A percentile compares a stretch with the other conserved stretches of the same genome.
These are phyloP conservation scores for Melanogrammus aeglefinus DNA, from an alignment of 2,797 vertebrate species.

Conservation along the genomic window DNA sequence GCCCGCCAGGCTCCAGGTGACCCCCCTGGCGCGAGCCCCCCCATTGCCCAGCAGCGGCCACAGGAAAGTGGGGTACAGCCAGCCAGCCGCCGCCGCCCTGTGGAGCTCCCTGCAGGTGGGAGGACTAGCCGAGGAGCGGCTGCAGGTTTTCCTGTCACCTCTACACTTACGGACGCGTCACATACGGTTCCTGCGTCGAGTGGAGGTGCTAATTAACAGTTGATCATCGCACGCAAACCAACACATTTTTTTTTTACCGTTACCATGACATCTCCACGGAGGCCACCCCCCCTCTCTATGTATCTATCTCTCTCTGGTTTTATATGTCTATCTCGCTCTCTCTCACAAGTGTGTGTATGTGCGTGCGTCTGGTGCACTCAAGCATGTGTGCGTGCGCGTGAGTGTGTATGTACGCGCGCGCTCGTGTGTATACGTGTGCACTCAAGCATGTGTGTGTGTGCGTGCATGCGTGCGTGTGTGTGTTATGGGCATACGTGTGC, in stretches of 20 bases:
- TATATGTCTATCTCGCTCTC: conserved; percentile 7
- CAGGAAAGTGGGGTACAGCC: conserved; percentile 32
- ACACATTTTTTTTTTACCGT: conserved; percentile 58
- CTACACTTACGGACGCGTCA: conserved; percentile 51
- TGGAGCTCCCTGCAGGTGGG: conserved; percentile 65
- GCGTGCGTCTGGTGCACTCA: too few species aligned
- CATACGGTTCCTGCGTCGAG: conserved; percentile 56
- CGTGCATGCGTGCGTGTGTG: not conserved
- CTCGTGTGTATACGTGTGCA: not conserved
- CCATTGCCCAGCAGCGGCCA: conserved; percentile 24
- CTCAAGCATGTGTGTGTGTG: conserved; percentile 6
- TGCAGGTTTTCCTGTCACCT: conserved; percentile 67
- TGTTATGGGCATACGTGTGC: not conserved
- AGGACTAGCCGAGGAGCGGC: conserved; percentile 55
- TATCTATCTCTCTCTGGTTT: conserved; percentile 12
- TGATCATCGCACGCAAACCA: conserved; percentile 38
- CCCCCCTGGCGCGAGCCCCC: conserved; percentile 52
- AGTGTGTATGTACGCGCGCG: not conserved
- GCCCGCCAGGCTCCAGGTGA: conserved; percentile 38
- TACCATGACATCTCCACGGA: conserved; percentile 59
- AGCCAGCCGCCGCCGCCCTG: conserved; percentile 36
- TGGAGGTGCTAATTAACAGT: conserved; percentile 72
- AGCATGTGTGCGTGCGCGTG: not conserved
- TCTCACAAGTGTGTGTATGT: not conserved
- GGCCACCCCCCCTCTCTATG: conserved; percentile 36